Conservation (phyloP, 2,113 vertebrate species). For the Zosterops pallidus region DNA sequence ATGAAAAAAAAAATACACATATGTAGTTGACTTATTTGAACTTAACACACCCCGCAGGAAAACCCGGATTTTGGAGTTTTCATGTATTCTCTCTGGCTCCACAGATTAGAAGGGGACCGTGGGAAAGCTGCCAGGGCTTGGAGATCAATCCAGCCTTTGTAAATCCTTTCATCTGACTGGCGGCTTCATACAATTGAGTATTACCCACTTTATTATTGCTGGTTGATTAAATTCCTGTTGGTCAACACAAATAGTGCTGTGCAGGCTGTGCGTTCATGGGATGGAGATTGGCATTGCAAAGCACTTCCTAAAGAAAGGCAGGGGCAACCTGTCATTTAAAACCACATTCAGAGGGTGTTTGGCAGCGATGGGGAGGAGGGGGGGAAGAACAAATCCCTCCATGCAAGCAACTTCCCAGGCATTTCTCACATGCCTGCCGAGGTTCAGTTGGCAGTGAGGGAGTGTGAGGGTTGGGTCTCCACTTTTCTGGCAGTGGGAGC, state of each 20-base stretch:
- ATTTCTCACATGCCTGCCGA: neutral
- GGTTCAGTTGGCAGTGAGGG: neutral
- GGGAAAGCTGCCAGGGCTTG: conserved; percentile 70
- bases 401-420: neutral
- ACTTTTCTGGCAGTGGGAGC: neutral
- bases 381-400: neutral
- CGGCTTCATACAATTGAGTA: conserved; percentile 56
- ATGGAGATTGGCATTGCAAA: conserved; percentile 30
- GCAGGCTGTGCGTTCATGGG: neutral
- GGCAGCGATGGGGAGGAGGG: neutral
- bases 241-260: conserved; percentile 65
- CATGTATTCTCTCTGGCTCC: conserved; percentile 6
- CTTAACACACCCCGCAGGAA: neutral
- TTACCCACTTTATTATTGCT: conserved; percentile 70
- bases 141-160: conserved; percentile 65
- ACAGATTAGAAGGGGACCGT: conserved; percentile 54
- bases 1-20: neutral
- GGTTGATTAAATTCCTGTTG: conserved; percentile 69
- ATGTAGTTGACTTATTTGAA: neutral
- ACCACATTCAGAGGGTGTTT: neutral
- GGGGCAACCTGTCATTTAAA: conserved; percentile 6
- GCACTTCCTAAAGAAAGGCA: conserved; percentile 25
- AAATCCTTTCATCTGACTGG: conserved; percentile 71
- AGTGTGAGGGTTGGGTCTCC: neutral
- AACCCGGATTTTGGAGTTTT: conserved; percentile 5